Percentiles rank a stretch among this genome's conserved stretches.
Conservation (phyloP, 2,113 vertebrate species). For the Hyaena hyaena region DNA sequence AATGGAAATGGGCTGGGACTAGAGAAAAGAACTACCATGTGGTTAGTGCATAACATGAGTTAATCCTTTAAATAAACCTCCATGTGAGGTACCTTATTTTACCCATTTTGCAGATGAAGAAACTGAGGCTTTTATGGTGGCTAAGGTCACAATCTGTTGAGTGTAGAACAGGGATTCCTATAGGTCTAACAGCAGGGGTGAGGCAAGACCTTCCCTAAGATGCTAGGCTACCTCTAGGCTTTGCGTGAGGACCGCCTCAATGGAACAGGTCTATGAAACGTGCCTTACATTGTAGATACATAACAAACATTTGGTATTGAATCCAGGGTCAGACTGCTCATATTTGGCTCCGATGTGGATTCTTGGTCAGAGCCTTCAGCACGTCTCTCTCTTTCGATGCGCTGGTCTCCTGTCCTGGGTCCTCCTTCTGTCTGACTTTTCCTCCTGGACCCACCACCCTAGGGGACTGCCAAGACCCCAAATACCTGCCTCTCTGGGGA, state of each 20-base stretch:
- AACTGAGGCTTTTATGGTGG: not conserved
- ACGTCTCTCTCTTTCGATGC: not conserved
- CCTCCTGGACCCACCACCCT: not conserved
- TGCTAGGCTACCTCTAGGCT: not conserved
- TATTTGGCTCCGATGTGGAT: not conserved
- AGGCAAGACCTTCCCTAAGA: not conserved
- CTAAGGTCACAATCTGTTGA: not conserved
- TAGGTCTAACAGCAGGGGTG: not conserved
- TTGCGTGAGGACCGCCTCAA: not conserved
- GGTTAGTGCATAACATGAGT: not conserved
- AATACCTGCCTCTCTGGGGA: not conserved
- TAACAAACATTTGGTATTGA: not conserved
- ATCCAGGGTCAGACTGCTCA: not conserved
- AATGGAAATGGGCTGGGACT: not conserved
- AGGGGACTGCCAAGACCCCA: not conserved
- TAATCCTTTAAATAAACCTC: not conserved
- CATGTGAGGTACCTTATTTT: not conserved
- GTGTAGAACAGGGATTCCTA: not conserved
- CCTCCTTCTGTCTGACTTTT: not conserved
- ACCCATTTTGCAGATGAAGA: not conserved
- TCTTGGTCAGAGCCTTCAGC: not conserved
- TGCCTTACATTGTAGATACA: fast-evolving
- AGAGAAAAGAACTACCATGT: not conserved
- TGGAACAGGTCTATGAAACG: not conserved
- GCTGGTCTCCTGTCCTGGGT: not conserved